A percentile compares a stretch with the other conserved stretches of the same genome.
phyloP scores from a whole-genome alignment of 64 coral and sea anemone species.

The Anthopleura sola region DNA sequence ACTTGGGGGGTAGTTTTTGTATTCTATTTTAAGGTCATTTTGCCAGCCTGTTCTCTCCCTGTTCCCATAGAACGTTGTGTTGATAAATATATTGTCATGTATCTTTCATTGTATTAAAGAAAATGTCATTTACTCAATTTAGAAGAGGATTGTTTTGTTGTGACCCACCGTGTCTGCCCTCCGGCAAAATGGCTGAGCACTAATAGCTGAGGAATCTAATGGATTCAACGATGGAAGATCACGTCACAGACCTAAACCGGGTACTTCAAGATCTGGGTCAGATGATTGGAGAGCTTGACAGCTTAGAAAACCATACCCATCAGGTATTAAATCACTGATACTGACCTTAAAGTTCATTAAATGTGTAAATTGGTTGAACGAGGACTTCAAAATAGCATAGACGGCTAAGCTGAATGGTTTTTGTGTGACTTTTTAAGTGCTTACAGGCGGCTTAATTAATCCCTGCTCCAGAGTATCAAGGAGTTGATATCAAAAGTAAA shows the following conservation, averaged over 20 bases:
- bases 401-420: not conserved
- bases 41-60: too few species aligned
- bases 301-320: not conserved
- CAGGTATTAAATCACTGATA: not conserved
- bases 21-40: too few species aligned
- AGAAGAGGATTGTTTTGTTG: not conserved
- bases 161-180: not conserved
- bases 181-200: not conserved
- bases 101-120: not conserved
- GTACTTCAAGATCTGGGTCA: conserved; percentile 3
- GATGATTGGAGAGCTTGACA: conserved; percentile 20
- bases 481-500: not conserved
- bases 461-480: not conserved
- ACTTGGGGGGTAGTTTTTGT: too few species aligned
- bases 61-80: too few species aligned
- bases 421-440: not conserved
- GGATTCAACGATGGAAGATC: not conserved
- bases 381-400: not conserved
- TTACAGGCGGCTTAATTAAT: not conserved
- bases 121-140: not conserved
- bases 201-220: not conserved
- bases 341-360: not conserved
- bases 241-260: not conserved
- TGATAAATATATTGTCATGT: too few species aligned
- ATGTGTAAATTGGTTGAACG: not conserved